Percentiles rank a stretch among this genome's conserved stretches.
These are phyloP conservation scores for Zaprionus vittiger DNA, from an alignment of 1,140 invertebrate species.

Conservation along the genomic window DNA sequence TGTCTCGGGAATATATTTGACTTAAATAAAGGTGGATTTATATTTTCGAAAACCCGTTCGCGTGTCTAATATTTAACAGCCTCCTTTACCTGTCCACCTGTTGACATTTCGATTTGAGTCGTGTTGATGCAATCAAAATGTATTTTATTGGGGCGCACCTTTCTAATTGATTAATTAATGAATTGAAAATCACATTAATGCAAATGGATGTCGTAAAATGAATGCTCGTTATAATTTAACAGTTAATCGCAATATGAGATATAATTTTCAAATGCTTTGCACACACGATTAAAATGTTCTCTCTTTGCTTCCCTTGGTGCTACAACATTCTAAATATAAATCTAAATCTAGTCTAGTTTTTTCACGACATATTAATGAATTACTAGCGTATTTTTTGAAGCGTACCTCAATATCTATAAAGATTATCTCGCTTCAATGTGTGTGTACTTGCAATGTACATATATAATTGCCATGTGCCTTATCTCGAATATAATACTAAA, in stretches of 20 bases:
- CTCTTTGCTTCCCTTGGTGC: neutral
- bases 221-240: conserved; percentile 25
- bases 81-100: conserved; percentile 25
- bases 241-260: conserved; percentile 18
- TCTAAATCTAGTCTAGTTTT: neutral
- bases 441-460: conserved; percentile 1
- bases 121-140: conserved; percentile 36
- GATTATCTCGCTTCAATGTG: neutral
- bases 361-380: neutral
- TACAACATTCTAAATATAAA: neutral
- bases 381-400: conserved; percentile 4
- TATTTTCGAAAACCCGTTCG: conserved; percentile 22
- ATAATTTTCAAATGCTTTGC: neutral
- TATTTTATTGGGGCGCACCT: conserved; percentile 37
- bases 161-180: conserved; percentile 45
- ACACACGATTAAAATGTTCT: neutral
- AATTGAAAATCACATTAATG: conserved; percentile 35
- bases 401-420: conserved; percentile 2
- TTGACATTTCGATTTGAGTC: conserved; percentile 34
- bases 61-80: conserved; percentile 25
- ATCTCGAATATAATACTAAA: neutral
- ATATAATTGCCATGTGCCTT: neutral
- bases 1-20: conserved; percentile 15
- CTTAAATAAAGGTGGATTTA: neutral
- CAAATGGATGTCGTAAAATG: conserved; percentile 28